Evolutionary conservation across 2,113 vertebrate species (phyloP).

Genomic region (Nothoprocta pentlandii): DNA sequence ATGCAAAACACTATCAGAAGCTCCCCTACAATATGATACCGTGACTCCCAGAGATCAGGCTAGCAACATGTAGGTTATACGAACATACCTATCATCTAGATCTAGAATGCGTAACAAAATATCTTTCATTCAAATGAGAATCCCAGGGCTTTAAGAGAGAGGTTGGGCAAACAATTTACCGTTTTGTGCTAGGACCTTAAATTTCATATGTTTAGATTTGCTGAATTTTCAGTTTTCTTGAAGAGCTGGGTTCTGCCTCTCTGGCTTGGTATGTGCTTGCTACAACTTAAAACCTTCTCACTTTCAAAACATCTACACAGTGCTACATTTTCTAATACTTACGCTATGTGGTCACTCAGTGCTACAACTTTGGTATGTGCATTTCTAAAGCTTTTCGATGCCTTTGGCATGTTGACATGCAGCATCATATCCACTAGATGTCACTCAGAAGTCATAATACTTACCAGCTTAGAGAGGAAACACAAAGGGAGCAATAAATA

Average conservation of each 20-base stretch:
- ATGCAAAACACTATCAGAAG: neutral
- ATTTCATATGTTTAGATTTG: neutral
- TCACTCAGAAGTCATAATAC: slow-evolving; percentile 60
- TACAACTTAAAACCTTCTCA: too few relatives aligned
- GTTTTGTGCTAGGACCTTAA: neutral
- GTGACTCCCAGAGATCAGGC: neutral
- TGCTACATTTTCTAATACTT: neutral
- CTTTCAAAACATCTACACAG: neutral
- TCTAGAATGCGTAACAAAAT: neutral
- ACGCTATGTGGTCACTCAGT: rapidly evolving
- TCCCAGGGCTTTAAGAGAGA: neutral
- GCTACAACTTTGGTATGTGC: neutral
- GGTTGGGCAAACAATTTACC: neutral
- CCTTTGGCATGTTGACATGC: neutral
- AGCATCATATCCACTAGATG: slow-evolving; percentile 75
- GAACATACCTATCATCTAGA: neutral
- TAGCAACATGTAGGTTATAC: neutral
- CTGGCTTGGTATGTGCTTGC: neutral
- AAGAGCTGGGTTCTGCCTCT: neutral
- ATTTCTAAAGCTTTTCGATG: neutral
- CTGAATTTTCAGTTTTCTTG: neutral
- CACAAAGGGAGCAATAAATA: neutral
- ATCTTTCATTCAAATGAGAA: neutral
- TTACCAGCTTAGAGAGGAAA: neutral
- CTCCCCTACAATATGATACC: neutral